Percentiles rank a stretch among this genome's conserved stretches.
Conservation (phyloP, 2,797 vertebrate genomes). For the Sebastes oblongus region DNA sequence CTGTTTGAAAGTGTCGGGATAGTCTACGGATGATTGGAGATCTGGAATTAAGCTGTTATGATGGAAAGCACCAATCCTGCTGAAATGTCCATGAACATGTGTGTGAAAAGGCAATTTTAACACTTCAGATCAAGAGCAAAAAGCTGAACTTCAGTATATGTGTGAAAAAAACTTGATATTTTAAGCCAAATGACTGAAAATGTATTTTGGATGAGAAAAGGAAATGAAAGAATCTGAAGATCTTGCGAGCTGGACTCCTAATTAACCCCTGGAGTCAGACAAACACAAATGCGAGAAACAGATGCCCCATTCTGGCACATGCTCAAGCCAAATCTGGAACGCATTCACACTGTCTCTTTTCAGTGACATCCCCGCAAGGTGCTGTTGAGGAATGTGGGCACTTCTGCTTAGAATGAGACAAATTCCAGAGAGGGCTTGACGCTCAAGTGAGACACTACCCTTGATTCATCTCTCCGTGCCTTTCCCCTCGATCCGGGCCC, state of each 20-base stretch:
- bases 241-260: conserved; percentile 36
- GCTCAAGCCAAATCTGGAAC: conserved; percentile 62
- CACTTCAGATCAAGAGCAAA: background rate
- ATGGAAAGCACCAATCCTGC: background rate
- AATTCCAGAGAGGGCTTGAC: conserved; percentile 76
- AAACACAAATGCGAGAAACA: conserved; percentile 63
- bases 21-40: background rate
- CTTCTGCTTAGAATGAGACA: conserved; percentile 71
- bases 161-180: background rate
- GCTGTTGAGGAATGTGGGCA: conserved; percentile 70
- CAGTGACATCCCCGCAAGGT: conserved; percentile 72
- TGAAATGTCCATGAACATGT: background rate
- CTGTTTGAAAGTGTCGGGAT: background rate
- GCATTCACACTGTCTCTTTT: conserved; percentile 67
- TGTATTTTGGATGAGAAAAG: background rate
- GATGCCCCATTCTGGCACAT: conserved; percentile 52
- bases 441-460: conserved; percentile 75
- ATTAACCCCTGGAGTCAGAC: conserved; percentile 59
- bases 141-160: background rate
- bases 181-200: conserved; percentile 6
- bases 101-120: background rate
- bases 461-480: conserved; percentile 71
- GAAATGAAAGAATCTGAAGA: conserved; percentile 22
- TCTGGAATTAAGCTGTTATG: background rate
- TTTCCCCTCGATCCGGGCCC: conserved; percentile 57